These are phyloP conservation scores for Mesembrinibis cayennensis DNA, from an alignment of 2,113 vertebrate species.

Conservation along the genomic window DNA sequence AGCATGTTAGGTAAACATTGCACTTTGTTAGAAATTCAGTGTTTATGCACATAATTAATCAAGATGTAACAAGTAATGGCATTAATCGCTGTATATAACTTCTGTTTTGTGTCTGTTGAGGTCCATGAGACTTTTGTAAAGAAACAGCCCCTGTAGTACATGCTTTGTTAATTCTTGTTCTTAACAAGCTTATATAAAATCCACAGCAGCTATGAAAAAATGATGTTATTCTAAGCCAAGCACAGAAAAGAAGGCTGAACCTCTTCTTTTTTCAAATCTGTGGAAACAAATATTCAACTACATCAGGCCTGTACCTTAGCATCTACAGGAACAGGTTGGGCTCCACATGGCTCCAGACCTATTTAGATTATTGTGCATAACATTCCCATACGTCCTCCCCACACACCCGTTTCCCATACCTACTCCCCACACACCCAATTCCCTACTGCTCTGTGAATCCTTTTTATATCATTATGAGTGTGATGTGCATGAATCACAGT, in stretches of 20 bases:
- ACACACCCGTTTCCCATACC: background rate
- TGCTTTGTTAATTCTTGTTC: background rate
- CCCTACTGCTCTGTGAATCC: background rate
- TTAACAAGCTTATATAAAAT: background rate
- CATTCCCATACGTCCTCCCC: background rate
- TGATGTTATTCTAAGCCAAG: background rate
- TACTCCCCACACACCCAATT: background rate
- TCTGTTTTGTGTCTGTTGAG: background rate
- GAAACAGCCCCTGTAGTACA: background rate
- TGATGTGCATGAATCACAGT: background rate
- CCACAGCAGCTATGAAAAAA: background rate
- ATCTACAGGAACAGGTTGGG: background rate
- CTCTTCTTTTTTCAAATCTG: background rate
- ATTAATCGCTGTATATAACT: background rate
- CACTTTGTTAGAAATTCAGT: background rate
- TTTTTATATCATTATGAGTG: constrained; percentile 17
- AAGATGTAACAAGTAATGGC: background rate
- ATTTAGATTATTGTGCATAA: background rate
- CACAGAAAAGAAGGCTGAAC: background rate
- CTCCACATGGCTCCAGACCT: background rate
- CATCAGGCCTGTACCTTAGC: background rate
- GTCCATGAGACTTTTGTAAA: background rate
- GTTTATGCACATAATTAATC: background rate
- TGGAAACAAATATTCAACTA: background rate
- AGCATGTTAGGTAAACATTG: background rate